These are phyloP conservation scores for Meteorus sp. DNA, from an alignment of 1,140 invertebrate species.

Conservation along the genomic window DNA sequence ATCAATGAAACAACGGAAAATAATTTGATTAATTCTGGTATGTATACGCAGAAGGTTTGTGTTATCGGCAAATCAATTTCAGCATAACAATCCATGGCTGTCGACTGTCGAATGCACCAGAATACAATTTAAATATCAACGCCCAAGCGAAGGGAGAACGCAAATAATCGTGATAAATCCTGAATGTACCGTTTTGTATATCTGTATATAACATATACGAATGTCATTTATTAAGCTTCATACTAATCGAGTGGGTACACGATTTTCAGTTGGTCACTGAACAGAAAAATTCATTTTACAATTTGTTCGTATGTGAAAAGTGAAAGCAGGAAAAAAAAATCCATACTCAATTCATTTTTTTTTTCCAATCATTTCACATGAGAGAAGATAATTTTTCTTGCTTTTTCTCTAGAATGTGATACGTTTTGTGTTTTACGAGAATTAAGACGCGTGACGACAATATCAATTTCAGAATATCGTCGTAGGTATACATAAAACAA, in stretches of 20 bases:
- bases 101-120: not conserved
- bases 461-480: conserved; percentile 5
- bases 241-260: not conserved
- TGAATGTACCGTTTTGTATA: not conserved
- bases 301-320: not conserved
- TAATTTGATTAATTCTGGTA: not conserved
- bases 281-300: not conserved
- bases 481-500: no score
- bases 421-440: no score
- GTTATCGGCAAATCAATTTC: not conserved
- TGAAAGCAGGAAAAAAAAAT: no score
- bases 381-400: no score
- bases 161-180: conserved; percentile 10
- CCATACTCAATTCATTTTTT: no score
- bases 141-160: not conserved
- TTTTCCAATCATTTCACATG: no score
- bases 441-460: not conserved
- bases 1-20: not conserved
- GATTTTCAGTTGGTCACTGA: not conserved
- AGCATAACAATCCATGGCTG: conserved; percentile 3
- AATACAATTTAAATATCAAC: conserved; percentile 16
- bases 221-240: conserved; percentile 4
- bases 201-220: not conserved
- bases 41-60: not conserved
- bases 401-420: no score